Conservation (phyloP, 2,797 vertebrate genomes). For the Hirundo rustica region DNA sequence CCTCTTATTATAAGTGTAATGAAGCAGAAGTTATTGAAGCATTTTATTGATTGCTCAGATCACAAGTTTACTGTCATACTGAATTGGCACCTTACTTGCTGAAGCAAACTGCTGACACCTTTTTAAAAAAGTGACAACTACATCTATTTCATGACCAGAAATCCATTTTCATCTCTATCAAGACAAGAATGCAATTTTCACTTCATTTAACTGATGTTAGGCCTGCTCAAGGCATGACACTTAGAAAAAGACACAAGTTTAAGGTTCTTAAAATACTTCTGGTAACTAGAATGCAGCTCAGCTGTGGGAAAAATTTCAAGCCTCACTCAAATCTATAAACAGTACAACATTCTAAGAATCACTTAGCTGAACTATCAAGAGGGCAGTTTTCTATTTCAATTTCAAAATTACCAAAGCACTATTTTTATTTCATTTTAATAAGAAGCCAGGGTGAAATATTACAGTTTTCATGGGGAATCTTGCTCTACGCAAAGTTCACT, state of each 20-base stretch:
- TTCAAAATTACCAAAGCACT: constrained; percentile 36
- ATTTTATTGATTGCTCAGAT: constrained; percentile 94
- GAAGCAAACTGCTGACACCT: constrained; percentile 94
- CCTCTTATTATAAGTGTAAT: constrained; percentile 92
- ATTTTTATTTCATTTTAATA: constrained; percentile 43
- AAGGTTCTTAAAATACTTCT: constrained; percentile 83
- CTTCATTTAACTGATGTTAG: constrained; percentile 93
- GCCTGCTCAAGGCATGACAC: constrained; percentile 83
- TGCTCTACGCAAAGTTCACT: constrained; percentile 28
- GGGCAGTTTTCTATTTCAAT: constrained; percentile 19
- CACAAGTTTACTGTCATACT: constrained; percentile 89
- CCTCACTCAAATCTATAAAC: constrained; percentile 53
- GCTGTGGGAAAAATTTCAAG: constrained; percentile 70
- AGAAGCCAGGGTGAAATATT: background rate
- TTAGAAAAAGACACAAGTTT: constrained; percentile 83
- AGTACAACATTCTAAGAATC: constrained; percentile 50
- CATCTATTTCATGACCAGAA: constrained; percentile 93
- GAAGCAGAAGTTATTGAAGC: constrained; percentile 91
- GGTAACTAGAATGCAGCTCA: constrained; percentile 73
- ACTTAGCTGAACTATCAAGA: background rate
- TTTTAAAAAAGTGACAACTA: constrained; percentile 94
- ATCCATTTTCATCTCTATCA: constrained; percentile 95
- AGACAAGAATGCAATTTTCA: constrained; percentile 96
- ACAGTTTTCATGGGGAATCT: background rate
- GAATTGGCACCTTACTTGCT: constrained; percentile 90